Evolutionary conservation across 2,113 vertebrate genomes (phyloP).

Genomic region (Erinaceus europaeus): DNA sequence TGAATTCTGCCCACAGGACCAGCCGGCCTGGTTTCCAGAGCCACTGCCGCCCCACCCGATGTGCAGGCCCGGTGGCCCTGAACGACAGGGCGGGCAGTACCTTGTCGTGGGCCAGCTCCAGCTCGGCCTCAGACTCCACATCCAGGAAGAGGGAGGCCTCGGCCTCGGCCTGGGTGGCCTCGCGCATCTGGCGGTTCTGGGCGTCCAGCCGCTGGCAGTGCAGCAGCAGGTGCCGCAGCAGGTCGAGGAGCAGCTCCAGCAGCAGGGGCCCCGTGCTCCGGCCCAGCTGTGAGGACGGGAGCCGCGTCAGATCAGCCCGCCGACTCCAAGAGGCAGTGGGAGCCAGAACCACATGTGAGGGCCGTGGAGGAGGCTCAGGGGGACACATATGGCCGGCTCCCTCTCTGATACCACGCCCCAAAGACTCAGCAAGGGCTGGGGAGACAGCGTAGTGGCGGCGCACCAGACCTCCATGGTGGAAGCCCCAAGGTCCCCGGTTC

Average conservation of each 20-base stretch:
- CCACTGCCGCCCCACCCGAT: too few relatives aligned
- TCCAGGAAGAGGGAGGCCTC: slow-evolving; percentile 85
- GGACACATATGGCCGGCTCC: neutral
- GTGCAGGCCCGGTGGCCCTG: too few relatives aligned
- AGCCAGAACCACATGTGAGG: too few relatives aligned
- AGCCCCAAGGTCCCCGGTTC: neutral
- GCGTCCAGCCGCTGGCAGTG: slow-evolving; percentile 72
- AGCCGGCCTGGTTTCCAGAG: too few relatives aligned
- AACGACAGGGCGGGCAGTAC: slow-evolving; percentile 61
- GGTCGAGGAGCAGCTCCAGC: slow-evolving; percentile 80
- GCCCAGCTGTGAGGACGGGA: slow-evolving; percentile 79
- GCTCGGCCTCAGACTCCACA: slow-evolving; percentile 62
- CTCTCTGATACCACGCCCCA: too few relatives aligned
- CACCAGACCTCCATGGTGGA: neutral
- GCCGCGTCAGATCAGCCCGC: too few relatives aligned
- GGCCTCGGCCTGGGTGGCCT: slow-evolving; percentile 64
- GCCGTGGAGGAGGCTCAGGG: too few relatives aligned
- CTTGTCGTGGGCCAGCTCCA: slow-evolving; percentile 76
- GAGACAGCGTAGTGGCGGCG: too few relatives aligned
- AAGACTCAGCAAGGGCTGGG: too few relatives aligned
- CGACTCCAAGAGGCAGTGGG: too few relatives aligned
- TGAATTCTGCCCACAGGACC: too few relatives aligned
- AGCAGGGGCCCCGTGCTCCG: slow-evolving; percentile 76
- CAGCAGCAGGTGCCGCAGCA: slow-evolving; percentile 82
- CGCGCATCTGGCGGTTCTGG: slow-evolving; percentile 41